Conservation (phyloP, 2,113 vertebrate species). For the Leuciscus idus region DNA sequence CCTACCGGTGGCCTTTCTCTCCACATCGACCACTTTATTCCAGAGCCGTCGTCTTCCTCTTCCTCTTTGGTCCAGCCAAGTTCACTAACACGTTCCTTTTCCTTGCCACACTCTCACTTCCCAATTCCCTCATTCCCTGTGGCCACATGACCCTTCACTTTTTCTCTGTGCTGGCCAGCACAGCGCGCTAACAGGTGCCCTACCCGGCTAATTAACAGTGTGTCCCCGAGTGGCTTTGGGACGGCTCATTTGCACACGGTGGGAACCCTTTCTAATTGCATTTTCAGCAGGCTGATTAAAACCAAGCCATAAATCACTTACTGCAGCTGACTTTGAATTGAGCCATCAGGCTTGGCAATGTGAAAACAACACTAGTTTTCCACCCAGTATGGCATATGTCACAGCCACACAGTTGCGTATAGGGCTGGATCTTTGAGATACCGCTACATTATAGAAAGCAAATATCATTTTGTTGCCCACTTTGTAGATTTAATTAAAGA, state of each 20-base stretch:
- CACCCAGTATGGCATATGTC: constrained; percentile 23
- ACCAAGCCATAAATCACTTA: constrained; percentile 61
- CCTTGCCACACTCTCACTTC: neutral
- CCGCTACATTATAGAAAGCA: constrained; percentile 22
- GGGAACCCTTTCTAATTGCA: constrained; percentile 62
- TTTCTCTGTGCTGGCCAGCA: constrained; percentile 10
- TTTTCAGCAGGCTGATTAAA: constrained; percentile 63
- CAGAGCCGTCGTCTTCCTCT: neutral
- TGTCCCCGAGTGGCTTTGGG: constrained; percentile 56
- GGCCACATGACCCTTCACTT: constrained; percentile 44
- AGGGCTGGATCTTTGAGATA: constrained; percentile 13
- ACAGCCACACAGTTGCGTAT: constrained; percentile 13
- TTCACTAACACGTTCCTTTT: constrained; percentile 46
- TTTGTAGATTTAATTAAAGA: constrained; percentile 44
- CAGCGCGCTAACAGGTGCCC: constrained; percentile 60
- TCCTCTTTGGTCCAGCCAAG: neutral
- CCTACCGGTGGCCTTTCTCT: constrained; percentile 29
- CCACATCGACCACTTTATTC: constrained; percentile 13
- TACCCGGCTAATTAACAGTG: constrained; percentile 60
- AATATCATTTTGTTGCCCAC: constrained; percentile 25
- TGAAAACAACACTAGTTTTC: constrained; percentile 42
- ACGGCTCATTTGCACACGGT: constrained; percentile 59
- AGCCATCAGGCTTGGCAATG: constrained; percentile 52
- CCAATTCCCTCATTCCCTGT: constrained; percentile 18
- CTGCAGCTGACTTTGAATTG: constrained; percentile 59